Base-by-base conservation (phyloP, 2,888 invertebrate genomes). In the Himalopsyche japonica region DNA sequence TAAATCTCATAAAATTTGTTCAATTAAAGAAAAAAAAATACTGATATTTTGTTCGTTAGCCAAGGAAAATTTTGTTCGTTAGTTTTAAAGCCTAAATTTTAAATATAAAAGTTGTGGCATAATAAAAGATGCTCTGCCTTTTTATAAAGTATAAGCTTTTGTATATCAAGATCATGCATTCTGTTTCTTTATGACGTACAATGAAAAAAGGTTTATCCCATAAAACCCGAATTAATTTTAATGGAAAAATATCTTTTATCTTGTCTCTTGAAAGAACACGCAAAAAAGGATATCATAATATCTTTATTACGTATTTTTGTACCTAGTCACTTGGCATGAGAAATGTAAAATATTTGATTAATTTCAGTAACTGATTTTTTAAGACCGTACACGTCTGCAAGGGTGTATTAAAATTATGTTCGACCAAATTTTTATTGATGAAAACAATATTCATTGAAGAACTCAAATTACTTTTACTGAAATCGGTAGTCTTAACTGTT, bases 171-270 rank as follows among this genome's bases (percentile, higher is more conserved):
- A 57, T 57, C 57, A 57, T 57, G 57, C 57, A 57, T 57, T 57
- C 57, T 57, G 57, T 57, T 57, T 57, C 57, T 57, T 57, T 57
- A 57, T 57, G 57, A 57, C 20, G 57, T 80, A 81, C 80, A 76
- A 64, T 83, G 83, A 83, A 84, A 82, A 81, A 82, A 84, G 81
- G 84, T 82, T 84, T 82, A 84, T 76, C 78, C 49, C 43, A 76
- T 78, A 81, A 81, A 78, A 82, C 79, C 57, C 77, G 84, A 84
- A 84, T 84, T 84, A 84, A 84, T 84, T 84, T 84, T 84, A 84
- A 84, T 84, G 84, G 82, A 82, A 84, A 84, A 84, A 82, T 79
- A 82, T 84, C 79, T 82, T 79, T 76, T 77, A 77, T 81, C 76
- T 81, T 84, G 43, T 80, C 57, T 80, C 57, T 57, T 57, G 57